Evolutionary conservation across 1,140 invertebrate genomes (phyloP), one percentile per base, ranked within the genome.

Genomic region (Catajapyx aquilonaris): DNA sequence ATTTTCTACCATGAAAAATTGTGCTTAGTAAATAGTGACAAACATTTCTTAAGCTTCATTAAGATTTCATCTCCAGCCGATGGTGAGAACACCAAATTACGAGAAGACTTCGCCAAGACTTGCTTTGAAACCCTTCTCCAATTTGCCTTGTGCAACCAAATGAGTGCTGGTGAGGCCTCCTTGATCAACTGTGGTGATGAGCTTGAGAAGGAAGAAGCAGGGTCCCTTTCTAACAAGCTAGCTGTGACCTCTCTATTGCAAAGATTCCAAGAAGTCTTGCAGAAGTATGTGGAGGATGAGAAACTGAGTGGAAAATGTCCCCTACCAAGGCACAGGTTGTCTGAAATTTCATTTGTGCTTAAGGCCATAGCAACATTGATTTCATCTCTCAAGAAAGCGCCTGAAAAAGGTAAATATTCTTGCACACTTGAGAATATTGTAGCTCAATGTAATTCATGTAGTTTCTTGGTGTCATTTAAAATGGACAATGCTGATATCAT

Each of bases 61-160:
- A n/a, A n/a, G n/a, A n/a, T n/a, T n/a, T n/a, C n/a, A n/a, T n/a
- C n/a, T 52, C 32, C 52, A 80, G 81, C 87, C 47, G 76, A 74
- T 43, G 81, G 90, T 52, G 73, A 76, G 17, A 81, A 84, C 51
- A 59, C 84, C 40, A 80, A 77, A 41, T 59, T 87, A 40, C 57
- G 88, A 16, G 88, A 96, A 59, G 88, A 94, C 50, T 94, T 96
- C 62, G 88, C 90, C 16, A 81, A 90, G 52, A 81, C 80, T 0
- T 96, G 91, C 53, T 95, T 96, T 52, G 88, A 95, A 58, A 94
- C 90, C 1, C 62, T 95, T 16, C 65, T 96, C 10, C 86, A 94
- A 56, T 95, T 94, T 61, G 91, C 87, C 1, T 65, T 69, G 43
- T 41, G 51, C 41, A 15, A 45, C 42, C 2, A 46, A 42, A 19